Evolutionary conservation across 2,113 vertebrate genomes (phyloP).

Genomic region (Fregata magnificens): DNA sequence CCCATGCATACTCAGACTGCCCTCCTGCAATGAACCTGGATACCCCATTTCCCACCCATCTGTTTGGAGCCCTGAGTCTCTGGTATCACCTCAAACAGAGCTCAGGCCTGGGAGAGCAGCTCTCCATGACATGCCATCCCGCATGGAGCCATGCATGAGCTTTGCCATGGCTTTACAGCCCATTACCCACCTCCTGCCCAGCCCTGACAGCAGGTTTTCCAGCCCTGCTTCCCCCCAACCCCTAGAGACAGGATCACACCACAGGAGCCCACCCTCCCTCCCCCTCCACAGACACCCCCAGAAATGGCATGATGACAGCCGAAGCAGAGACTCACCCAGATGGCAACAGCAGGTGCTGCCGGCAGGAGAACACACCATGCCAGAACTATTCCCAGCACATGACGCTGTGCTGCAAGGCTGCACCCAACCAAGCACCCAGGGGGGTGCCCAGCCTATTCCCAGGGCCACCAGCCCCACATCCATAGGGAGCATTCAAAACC

Average conservation of each 20-base stretch:
- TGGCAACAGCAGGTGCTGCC: accelerated
- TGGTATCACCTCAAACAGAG: accelerated
- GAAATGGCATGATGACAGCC: background rate
- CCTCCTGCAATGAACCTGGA: accelerated
- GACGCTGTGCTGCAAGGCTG: background rate
- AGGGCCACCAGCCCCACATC: background rate
- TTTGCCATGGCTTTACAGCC: background rate
- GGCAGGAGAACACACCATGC: accelerated
- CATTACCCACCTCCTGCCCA: too few species aligned
- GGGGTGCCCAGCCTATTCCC: background rate
- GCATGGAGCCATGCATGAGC: accelerated
- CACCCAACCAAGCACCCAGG: background rate
- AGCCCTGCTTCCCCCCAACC: background rate
- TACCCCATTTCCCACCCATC: background rate
- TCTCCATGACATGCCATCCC: too few species aligned
- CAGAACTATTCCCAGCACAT: background rate
- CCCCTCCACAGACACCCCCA: background rate
- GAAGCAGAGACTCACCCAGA: background rate
- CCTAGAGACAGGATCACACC: background rate
- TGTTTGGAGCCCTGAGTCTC: background rate
- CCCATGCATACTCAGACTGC: background rate
- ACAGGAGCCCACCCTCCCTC: background rate
- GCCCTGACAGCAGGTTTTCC: background rate
- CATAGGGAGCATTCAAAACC: background rate
- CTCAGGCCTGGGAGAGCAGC: background rate